phyloP scores from a whole-genome alignment of 2,113 vertebrate species.

The Callorhinus ursinus region DNA sequence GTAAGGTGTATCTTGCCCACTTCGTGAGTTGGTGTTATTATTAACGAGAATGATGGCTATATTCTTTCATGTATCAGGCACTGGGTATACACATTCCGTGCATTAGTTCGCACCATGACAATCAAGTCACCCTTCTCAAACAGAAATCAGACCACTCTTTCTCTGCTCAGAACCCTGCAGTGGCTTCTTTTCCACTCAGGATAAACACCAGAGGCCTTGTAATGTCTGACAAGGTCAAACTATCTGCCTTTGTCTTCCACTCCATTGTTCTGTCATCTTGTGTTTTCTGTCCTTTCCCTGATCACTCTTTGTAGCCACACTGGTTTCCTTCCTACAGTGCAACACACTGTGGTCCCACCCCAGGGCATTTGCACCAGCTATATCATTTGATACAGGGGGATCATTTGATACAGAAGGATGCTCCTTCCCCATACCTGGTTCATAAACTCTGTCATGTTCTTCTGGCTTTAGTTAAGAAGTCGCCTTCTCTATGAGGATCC shows the following conservation, averaged over 20 bases:
- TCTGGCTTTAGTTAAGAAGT: background rate
- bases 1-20: background rate
- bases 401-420: too few species aligned
- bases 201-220: background rate
- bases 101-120: background rate
- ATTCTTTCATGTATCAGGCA: background rate
- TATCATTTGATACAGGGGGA: too few species aligned
- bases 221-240: background rate
- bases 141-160: background rate
- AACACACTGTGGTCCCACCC: background rate
- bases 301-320: background rate
- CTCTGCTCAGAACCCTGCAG: background rate
- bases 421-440: background rate
- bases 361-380: background rate
- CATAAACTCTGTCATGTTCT: background rate
- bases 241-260: background rate
- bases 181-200: background rate
- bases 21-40: background rate
- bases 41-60: too few species aligned
- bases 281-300: background rate
- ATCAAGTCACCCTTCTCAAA: background rate
- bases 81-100: background rate
- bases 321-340: background rate
- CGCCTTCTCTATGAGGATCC: background rate
- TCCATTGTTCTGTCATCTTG: rapidly evolving